Evolutionary conservation across 2,113 vertebrate species (phyloP), one percentile per base, ranked within the genome.

Genomic region (Cynoglossus semilaevis): DNA sequence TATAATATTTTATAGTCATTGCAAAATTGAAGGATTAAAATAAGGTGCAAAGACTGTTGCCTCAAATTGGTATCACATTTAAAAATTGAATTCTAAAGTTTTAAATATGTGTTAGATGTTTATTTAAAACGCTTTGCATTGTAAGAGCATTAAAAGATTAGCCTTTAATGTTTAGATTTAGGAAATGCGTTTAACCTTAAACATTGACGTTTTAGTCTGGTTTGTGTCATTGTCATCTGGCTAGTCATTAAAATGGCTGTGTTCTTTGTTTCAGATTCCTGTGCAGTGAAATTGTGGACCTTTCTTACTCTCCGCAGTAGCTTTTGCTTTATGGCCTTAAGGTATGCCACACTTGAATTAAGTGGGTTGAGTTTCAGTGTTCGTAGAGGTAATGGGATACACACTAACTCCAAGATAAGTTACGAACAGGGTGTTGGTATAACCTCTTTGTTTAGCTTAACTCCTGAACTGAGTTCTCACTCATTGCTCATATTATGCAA

Each of bases 251-350:
- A 64, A 9, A 15, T 67, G 68, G 58, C 40, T 74, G 3, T 74
- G 34, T 45, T 46, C 41, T 77, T 50, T 62, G n/a, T 73, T 82
- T 49, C 77, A 87, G 84, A 76, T 81, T 72, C 17, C 67, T 51
- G 80, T 74, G 76, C 76, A 59, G 51, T 40, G 47, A 50, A 48
- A 67, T 44, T 16, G 18, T 50, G 68, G 68, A 71, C 69, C 63
- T 49, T 63, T 47, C 56, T 46, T 47, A 61, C 55, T 69, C 49
- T 57, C 56, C 71, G 67, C 65, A 70, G 40, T 29, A 68, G 53
- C 42, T 40, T 15, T 49, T 71, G 73, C 73, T 84, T 85, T 86
- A 89, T 90, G 87, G 87, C 87, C 83, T 79, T 83, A 79, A 87
- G 88, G 90, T 91, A 87, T 15, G 68, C 74, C 48, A 70, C 48